Conservation (phyloP, 2,888 invertebrate genomes). For the Leptopilina myrica region DNA sequence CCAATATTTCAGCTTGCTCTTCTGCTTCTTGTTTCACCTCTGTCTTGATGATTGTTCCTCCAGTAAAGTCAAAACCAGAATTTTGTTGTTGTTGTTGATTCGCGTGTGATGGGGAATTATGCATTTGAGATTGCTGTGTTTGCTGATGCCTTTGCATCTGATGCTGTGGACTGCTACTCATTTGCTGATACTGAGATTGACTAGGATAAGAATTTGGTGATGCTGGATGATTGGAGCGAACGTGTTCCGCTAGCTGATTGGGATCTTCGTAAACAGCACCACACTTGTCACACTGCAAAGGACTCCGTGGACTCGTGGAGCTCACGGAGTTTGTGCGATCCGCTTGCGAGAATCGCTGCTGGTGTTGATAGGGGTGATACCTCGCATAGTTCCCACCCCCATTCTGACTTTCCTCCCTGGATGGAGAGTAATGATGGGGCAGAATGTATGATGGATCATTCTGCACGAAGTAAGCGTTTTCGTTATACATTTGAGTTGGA, state of each 20-base stretch:
- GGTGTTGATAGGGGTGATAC: slow-evolving; percentile 77
- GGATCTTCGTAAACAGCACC: slow-evolving; percentile 88
- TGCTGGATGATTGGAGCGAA: slow-evolving; percentile 82
- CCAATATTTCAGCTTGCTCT: slow-evolving; percentile 88
- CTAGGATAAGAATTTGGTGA: slow-evolving; percentile 68
- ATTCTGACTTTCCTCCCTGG: slow-evolving; percentile 77
- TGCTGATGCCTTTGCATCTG: slow-evolving; percentile 77
- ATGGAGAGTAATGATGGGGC: slow-evolving; percentile 77
- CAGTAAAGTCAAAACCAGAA: slow-evolving; percentile 41
- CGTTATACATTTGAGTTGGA: slow-evolving; percentile 65
- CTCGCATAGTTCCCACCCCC: slow-evolving; percentile 62
- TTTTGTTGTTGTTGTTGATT: slow-evolving; percentile 73
- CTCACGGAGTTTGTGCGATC: slow-evolving; percentile 73
- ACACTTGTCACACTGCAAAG: slow-evolving; percentile 90
- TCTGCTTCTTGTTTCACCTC: slow-evolving; percentile 83
- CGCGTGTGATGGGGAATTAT: slow-evolving; percentile 71
- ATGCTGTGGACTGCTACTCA: slow-evolving; percentile 65
- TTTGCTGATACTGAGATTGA: slow-evolving; percentile 66
- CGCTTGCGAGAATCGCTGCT: slow-evolving; percentile 54
- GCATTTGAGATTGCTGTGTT: slow-evolving; percentile 74
- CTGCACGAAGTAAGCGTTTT: slow-evolving; percentile 68
- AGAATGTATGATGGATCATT: slow-evolving; percentile 70
- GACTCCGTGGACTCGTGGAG: slow-evolving; percentile 84
- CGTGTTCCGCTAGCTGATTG: slow-evolving; percentile 86
- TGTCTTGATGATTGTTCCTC: slow-evolving; percentile 66